These are phyloP conservation scores for Premnoplex brunnescens DNA, from an alignment of 2,797 vertebrate genomes.

Conservation along the genomic window DNA sequence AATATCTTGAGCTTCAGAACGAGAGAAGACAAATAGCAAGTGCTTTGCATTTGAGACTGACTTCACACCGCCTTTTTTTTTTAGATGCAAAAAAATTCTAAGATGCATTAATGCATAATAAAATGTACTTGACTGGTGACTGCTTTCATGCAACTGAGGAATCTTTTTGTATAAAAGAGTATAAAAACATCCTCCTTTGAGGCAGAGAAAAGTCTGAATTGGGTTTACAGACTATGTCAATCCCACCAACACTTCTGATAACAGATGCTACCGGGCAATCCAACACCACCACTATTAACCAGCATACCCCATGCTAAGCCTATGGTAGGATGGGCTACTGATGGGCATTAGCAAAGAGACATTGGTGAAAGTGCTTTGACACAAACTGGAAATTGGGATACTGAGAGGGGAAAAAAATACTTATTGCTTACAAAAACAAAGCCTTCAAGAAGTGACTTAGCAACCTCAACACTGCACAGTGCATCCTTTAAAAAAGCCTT, in stretches of 20 bases:
- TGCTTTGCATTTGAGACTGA: not conserved
- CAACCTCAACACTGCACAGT: not conserved
- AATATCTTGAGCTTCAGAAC: not conserved
- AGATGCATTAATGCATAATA: not conserved
- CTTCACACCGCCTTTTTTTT: not conserved
- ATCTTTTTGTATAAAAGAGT: not conserved
- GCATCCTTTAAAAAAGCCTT: not conserved
- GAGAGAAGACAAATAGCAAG: not conserved
- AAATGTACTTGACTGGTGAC: not conserved
- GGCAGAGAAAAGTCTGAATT: not conserved
- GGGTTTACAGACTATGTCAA: not conserved
- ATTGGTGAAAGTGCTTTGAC: not conserved
- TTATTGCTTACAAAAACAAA: not conserved
- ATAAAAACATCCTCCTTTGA: not conserved
- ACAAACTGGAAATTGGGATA: not conserved
- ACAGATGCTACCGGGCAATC: not conserved
- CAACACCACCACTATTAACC: not conserved
- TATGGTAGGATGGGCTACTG: not conserved
- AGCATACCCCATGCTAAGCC: not conserved
- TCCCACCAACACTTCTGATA: not conserved
- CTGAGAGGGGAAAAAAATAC: not conserved
- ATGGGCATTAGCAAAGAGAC: not conserved
- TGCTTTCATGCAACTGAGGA: not conserved
- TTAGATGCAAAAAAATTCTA: not conserved
- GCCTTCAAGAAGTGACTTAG: not conserved